Evolutionary conservation across 2,888 invertebrate genomes (phyloP).

Genomic region (Nudaria mundana): DNA sequence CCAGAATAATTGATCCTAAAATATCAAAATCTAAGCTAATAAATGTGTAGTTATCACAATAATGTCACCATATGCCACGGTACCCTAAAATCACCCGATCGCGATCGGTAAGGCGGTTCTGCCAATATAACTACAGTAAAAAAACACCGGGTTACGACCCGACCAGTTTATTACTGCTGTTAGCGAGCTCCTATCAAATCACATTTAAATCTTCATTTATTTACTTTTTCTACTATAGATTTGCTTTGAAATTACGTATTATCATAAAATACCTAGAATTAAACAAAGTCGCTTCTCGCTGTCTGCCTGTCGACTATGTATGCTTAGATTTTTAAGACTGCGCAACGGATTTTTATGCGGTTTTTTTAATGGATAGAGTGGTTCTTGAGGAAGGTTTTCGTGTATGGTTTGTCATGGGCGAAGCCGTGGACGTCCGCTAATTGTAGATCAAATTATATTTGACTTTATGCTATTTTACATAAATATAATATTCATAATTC

Average conservation of each 20-base stretch:
- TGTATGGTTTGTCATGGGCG: too few relatives aligned
- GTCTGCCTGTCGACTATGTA: too few relatives aligned
- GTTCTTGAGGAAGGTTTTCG: too few relatives aligned
- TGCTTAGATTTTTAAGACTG: too few relatives aligned
- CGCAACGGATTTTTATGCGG: too few relatives aligned
- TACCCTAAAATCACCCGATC: conserved; percentile 17
- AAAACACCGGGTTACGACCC: conserved; percentile 26
- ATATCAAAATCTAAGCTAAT: neutral
- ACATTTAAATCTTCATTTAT: conserved; percentile 29
- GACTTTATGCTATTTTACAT: conserved; percentile 1
- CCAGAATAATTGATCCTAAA: too few relatives aligned
- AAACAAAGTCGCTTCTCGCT: too few relatives aligned
- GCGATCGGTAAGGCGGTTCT: conserved; percentile 22
- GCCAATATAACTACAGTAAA: conserved; percentile 29
- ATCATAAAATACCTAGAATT: neutral
- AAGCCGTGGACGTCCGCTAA: too few relatives aligned
- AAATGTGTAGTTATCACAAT: neutral
- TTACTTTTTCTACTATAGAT: conserved; percentile 13
- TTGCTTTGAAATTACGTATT: conserved; percentile 5
- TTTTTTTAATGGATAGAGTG: too few relatives aligned
- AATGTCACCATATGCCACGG: conserved; percentile 18
- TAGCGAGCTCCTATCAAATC: conserved; percentile 33
- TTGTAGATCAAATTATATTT: too few relatives aligned
- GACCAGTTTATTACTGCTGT: conserved; percentile 33
- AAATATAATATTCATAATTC: conserved; percentile 19